Base-by-base conservation (phyloP, 2,797 vertebrate species). In the Petrocephalus sullivani region DNA sequence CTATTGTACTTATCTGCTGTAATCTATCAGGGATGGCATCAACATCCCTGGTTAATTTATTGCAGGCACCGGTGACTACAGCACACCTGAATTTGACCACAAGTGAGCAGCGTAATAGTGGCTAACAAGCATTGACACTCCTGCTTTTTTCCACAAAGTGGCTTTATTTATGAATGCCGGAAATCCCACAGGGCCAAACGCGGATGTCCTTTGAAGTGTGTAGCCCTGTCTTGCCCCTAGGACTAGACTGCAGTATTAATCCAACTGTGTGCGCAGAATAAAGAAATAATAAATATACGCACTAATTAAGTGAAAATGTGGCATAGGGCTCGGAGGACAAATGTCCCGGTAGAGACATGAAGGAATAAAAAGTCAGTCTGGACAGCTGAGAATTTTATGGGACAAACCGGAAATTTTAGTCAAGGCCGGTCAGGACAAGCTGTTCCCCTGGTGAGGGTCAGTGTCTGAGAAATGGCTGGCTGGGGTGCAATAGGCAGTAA, bases 371-470 rank as follows among this genome's bases (percentile, higher is more conserved):
- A 81, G 16, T 81, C 75, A 81, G 41, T 21, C 75, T 81, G 75
- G 75, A 81, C 75, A 49, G 75, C 75, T 81, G 41, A 49, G 75
- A 49, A 81, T 81, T 46, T 81, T 46, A 81, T 81, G 37, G 41
- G 41, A 49, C 41, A 81, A 49, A 49, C 75, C 75, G n/a, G 41
- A 81, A 81, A 81, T 81, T 81, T 81, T 81, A 81, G 75, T 46
- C 75, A 81, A 81, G 75, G 75, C 75, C 75, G n/a, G 75, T 49
- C 14, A 49, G 75, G 75, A 81, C 75, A 81, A 81, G 75, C 75
- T 81, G 75, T 81, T 81, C 75, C 46, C 41, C 37, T 49, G 75
- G 19, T 16, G 37, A 49, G 33, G 28, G 41, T 8, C 75, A n/a
- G 19, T 81, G 41, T 21, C 19, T 81, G 75, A 81, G 41, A 81